Evolutionary conservation across 2,888 invertebrate species (phyloP).

Genomic region (Eilema griseolum): DNA sequence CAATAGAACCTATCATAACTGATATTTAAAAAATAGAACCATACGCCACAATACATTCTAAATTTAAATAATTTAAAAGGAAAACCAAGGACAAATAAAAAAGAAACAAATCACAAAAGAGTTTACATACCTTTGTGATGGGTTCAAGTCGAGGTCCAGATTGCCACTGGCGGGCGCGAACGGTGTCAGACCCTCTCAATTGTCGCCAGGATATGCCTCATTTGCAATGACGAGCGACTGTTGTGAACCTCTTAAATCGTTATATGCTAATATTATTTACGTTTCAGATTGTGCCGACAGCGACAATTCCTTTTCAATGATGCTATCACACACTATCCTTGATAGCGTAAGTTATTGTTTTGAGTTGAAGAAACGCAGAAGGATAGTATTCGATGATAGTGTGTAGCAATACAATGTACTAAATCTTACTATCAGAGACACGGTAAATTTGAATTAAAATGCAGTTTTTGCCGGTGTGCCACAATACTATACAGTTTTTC

Average conservation of each 20-base stretch:
- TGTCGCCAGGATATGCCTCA: slow-evolving; percentile 77
- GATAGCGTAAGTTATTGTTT: slow-evolving; percentile 18
- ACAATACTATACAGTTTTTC: not conserved
- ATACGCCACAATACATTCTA: not conserved
- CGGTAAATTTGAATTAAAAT: not conserved
- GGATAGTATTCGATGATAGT: not conserved
- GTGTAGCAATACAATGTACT: not conserved
- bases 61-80: not conserved
- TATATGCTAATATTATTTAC: slow-evolving; percentile 66
- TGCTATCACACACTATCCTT: slow-evolving; percentile 37
- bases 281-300: slow-evolving; percentile 50
- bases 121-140: slow-evolving; percentile 38
- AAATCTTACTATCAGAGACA: not conserved
- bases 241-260: slow-evolving; percentile 67
- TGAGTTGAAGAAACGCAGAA: not conserved
- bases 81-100: slow-evolving; percentile 8
- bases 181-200: slow-evolving; percentile 66
- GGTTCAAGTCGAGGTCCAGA: slow-evolving; percentile 50
- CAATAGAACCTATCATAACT: slow-evolving; percentile 20
- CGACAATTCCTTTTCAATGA: slow-evolving; percentile 52
- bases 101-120: slow-evolving; percentile 19
- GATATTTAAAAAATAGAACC: slow-evolving; percentile 1
- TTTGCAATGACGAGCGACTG: slow-evolving; percentile 73
- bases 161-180: slow-evolving; percentile 52
- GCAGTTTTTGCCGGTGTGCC: not conserved